Conservation (phyloP, 2,113 vertebrate genomes). For the Bufo bufo region DNA sequence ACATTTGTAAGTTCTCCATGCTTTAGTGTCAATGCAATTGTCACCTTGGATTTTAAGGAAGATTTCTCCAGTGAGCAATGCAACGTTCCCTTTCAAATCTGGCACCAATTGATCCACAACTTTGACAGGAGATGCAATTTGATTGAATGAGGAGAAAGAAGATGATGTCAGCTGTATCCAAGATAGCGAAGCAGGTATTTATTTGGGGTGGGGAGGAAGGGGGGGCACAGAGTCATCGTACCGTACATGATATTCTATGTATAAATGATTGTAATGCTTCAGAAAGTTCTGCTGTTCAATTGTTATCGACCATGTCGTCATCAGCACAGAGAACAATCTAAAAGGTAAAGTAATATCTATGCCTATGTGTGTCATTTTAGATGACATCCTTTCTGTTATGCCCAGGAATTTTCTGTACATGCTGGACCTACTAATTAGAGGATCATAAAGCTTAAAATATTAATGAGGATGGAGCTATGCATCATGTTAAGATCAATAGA, state of each 20-base stretch:
- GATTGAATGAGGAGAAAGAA: conserved; percentile 26
- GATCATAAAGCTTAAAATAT: conserved; percentile 9
- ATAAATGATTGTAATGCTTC: background rate
- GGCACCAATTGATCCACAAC: conserved; percentile 3
- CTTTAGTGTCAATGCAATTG: background rate
- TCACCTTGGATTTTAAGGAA: conserved; percentile 23
- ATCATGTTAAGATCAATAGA: conserved; percentile 25
- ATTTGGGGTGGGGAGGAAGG: conserved; percentile 30
- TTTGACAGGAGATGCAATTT: conserved; percentile 25
- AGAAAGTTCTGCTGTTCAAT: background rate
- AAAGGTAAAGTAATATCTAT: background rate
- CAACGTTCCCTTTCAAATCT: conserved; percentile 11
- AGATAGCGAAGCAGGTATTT: conserved; percentile 43
- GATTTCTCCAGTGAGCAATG: conserved; percentile 18
- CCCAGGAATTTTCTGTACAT: background rate
- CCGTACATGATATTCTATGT: background rate
- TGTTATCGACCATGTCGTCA: background rate
- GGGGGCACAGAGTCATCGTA: background rate
- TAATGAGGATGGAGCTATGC: background rate
- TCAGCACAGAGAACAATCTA: no score
- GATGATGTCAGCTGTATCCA: conserved; percentile 32
- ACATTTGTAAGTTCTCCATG: background rate
- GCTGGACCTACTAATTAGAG: conserved; percentile 1
- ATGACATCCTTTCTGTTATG: background rate
- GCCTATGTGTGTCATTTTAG: background rate